phyloP scores from a whole-genome alignment of 2,888 invertebrate species.

The Allacma fusca region DNA sequence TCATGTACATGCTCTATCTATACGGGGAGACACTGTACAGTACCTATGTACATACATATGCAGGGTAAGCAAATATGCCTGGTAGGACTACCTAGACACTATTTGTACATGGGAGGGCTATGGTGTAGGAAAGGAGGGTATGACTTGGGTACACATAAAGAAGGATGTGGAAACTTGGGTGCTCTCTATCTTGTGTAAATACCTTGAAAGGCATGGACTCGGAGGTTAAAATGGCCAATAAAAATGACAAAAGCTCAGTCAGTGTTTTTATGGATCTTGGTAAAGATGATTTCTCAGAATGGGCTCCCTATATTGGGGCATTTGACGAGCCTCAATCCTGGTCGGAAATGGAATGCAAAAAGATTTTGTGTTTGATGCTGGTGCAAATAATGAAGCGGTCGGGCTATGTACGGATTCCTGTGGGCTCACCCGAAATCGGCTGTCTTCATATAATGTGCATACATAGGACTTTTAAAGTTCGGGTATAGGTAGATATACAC shows the following conservation, averaged over 20 bases:
- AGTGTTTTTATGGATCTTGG: slow-evolving; percentile 42
- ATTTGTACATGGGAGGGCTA: no score
- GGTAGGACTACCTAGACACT: no score
- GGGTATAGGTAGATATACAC: no score
- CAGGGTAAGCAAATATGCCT: no score
- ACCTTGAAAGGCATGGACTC: slow-evolving; percentile 15
- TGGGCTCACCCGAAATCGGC: slow-evolving; percentile 28
- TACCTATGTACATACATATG: no score
- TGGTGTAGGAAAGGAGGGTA: no score
- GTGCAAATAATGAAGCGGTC: slow-evolving; percentile 40
- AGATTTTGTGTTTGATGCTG: slow-evolving; percentile 39
- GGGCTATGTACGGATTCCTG: slow-evolving; percentile 22
- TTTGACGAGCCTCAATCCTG: slow-evolving; percentile 31
- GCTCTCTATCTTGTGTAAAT: slow-evolving; percentile 26
- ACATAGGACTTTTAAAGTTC: neutral
- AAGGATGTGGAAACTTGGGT: neutral
- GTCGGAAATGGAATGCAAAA: slow-evolving; percentile 37
- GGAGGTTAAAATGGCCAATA: slow-evolving; percentile 38
- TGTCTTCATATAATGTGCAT: neutral
- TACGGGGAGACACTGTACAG: no score
- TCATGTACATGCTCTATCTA: no score
- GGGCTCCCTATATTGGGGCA: slow-evolving; percentile 25
- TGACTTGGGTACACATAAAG: neutral
- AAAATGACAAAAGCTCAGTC: slow-evolving; percentile 38
- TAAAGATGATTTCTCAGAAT: slow-evolving; percentile 38